Percentiles rank a stretch among this genome's conserved stretches.
Evolutionary conservation across 92 coral and sea anemone genomes (phyloP).

Genomic region (Palythoa grandiflora): DNA sequence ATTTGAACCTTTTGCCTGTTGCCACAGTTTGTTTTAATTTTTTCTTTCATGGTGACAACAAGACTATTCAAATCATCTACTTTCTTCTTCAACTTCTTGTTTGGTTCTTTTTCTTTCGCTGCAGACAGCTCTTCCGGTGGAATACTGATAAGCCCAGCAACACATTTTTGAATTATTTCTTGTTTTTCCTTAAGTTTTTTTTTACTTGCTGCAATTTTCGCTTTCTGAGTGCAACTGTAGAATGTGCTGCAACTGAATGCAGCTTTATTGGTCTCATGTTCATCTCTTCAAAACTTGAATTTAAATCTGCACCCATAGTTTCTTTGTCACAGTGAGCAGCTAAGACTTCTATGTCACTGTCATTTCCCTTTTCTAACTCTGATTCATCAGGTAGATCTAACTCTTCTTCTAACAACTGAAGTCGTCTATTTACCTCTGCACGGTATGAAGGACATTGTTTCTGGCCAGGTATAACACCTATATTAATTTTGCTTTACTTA

Average conservation of each 20-base stretch:
- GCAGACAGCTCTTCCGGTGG: constrained; percentile 14
- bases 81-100: constrained; percentile 34
- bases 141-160: constrained; percentile 28
- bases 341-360: constrained; percentile 29
- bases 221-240: constrained; percentile 19
- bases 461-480: constrained; percentile 41
- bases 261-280: constrained; percentile 15
- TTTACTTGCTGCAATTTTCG: constrained; percentile 16
- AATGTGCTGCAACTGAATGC: constrained; percentile 35
- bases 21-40: constrained; percentile 5
- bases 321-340: neutral
- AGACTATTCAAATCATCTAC: constrained; percentile 25
- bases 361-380: constrained; percentile 13
- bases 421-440: constrained; percentile 10
- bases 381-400: neutral
- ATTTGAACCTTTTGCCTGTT: neutral
- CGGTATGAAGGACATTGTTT: constrained; percentile 52
- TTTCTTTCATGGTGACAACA: constrained; percentile 36
- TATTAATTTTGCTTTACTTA: constrained; percentile 16
- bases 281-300: constrained; percentile 25
- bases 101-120: neutral
- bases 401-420: constrained; percentile 1
- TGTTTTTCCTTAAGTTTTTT: neutral
- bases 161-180: constrained; percentile 16
- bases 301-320: constrained; percentile 23